These are phyloP conservation scores for Fukomys damarensis DNA, from an alignment of 2,113 vertebrate species.

Conservation along the genomic window DNA sequence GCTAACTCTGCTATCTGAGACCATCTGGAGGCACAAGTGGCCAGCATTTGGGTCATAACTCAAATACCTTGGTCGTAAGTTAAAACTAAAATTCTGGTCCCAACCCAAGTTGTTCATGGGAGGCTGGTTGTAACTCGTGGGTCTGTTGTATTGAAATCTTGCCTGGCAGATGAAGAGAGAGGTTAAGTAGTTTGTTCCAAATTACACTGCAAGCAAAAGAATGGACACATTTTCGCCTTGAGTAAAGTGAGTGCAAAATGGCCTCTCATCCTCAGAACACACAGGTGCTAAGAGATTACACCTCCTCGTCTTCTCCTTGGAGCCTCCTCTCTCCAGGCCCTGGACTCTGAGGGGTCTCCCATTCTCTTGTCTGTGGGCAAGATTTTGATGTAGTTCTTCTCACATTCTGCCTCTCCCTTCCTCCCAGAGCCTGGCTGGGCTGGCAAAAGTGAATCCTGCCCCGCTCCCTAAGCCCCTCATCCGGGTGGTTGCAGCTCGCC, in stretches of 20 bases:
- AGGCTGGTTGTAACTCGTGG: too few species aligned
- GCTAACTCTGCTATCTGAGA: too few species aligned
- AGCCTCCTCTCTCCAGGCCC: neutral
- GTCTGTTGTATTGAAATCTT: neutral
- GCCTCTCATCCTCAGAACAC: neutral
- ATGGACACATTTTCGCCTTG: neutral
- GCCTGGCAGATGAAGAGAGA: neutral
- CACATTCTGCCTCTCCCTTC: accelerated
- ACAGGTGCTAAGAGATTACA: neutral
- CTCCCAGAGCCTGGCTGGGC: neutral
- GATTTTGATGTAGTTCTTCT: neutral
- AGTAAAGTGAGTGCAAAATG: too few species aligned
- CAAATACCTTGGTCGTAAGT: too few species aligned
- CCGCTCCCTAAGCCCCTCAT: neutral
- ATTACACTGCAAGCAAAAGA: neutral
- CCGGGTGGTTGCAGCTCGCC: neutral
- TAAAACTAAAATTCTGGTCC: too few species aligned
- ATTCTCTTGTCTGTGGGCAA: neutral
- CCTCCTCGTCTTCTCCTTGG: neutral
- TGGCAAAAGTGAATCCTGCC: neutral
- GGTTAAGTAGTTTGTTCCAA: neutral
- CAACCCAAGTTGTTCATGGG: too few species aligned
- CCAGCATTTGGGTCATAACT: too few species aligned
- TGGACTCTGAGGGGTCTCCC: neutral
- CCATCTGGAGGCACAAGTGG: too few species aligned